These are phyloP conservation scores for Amblyornis subalaris DNA, from an alignment of 2,113 vertebrate species.

Conservation along the genomic window DNA sequence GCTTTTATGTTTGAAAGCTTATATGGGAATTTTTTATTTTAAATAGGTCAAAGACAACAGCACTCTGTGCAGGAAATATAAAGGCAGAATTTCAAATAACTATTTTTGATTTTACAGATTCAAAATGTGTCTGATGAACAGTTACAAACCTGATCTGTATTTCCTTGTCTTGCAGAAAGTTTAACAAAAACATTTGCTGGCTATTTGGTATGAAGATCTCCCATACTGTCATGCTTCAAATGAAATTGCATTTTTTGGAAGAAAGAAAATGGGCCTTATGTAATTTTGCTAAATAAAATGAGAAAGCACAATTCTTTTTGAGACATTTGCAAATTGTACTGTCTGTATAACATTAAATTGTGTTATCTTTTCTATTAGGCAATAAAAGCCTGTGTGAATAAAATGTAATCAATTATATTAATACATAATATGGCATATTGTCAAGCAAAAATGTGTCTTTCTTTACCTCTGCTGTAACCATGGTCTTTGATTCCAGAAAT, in stretches of 20 bases:
- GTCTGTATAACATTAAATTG: background rate
- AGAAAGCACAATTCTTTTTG: background rate
- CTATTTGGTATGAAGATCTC: background rate
- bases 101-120: background rate
- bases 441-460: background rate
- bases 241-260: background rate
- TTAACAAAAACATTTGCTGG: background rate
- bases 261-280: background rate
- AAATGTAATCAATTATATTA: background rate
- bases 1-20: background rate
- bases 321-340: background rate
- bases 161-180: background rate
- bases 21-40: background rate
- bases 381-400: background rate
- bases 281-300: background rate
- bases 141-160: background rate
- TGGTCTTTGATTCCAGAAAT: background rate
- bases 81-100: background rate
- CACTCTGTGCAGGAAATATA: background rate
- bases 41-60: constrained; percentile 14
- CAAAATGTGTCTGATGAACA: background rate
- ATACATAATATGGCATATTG: background rate
- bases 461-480: background rate
- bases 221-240: background rate
- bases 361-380: background rate